Percentiles rank a stretch among this genome's conserved stretches.
These are phyloP conservation scores for Burhinus bistriatus DNA, from an alignment of 2,113 vertebrate species.

Conservation along the genomic window DNA sequence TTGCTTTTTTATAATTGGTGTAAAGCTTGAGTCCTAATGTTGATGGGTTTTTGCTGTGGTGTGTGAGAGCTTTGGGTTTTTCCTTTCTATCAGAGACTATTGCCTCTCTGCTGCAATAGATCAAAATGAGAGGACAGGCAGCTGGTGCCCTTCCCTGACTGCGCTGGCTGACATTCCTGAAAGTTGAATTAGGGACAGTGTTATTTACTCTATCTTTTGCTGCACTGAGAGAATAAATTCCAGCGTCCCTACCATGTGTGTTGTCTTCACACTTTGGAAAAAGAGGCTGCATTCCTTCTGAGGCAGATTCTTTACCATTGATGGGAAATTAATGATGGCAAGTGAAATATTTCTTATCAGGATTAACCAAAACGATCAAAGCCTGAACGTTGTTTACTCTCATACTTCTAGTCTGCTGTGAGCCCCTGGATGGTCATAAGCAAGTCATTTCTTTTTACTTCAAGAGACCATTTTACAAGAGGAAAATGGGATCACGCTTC, in stretches of 20 bases:
- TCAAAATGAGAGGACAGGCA: slow-evolving; percentile 26
- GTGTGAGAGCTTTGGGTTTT: not conserved
- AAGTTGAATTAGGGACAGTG: slow-evolving; percentile 63
- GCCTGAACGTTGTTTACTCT: not conserved
- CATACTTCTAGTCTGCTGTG: not conserved
- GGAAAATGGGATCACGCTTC: not conserved
- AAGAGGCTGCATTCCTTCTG: not conserved
- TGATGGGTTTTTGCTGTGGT: not conserved
- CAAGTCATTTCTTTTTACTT: not conserved
- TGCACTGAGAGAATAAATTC: slow-evolving; percentile 30
- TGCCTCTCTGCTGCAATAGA: not conserved
- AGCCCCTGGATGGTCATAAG: not conserved
- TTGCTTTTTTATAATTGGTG: not conserved
- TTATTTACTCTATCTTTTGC: slow-evolving; percentile 59
- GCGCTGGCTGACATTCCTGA: slow-evolving; percentile 58
- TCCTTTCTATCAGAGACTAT: not conserved
- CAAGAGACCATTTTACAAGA: not conserved
- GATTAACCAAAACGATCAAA: not conserved
- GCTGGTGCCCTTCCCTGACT: slow-evolving; percentile 54
- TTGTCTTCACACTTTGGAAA: slow-evolving; percentile 21
- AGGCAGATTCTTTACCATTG: slow-evolving; percentile 41
- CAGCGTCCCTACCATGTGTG: not conserved
- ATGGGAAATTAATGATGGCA: slow-evolving; percentile 24
- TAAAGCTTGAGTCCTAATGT: not conserved
- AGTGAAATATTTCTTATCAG: not conserved